Conservation (phyloP, 2,888 invertebrate genomes). For the Dicyrtomina minuta region DNA sequence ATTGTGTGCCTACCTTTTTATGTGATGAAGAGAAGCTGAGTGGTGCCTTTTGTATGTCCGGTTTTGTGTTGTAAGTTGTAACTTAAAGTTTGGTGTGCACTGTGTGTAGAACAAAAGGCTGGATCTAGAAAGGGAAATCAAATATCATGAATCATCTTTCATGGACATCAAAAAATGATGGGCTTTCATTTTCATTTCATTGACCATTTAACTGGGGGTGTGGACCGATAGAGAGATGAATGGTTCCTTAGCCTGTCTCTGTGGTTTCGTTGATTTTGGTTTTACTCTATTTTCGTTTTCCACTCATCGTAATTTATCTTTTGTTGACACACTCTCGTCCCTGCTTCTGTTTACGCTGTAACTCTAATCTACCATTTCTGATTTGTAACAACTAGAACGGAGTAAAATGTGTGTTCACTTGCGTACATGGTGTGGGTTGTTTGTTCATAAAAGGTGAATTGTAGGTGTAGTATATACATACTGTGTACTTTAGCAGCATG, state of each 20-base stretch:
- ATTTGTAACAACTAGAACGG: not conserved
- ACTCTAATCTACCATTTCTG: not conserved
- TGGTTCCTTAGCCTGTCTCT: too few relatives aligned
- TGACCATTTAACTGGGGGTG: constrained; percentile 36
- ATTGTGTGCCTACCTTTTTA: not conserved
- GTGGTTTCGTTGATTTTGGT: constrained; percentile 20
- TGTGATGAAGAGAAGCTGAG: not conserved
- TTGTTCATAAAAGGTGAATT: too few relatives aligned
- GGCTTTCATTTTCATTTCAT: constrained; percentile 17
- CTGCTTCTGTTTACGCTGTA: not conserved
- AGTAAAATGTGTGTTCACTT: too few relatives aligned
- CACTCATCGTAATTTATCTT: not conserved
- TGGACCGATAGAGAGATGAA: constrained; percentile 4
- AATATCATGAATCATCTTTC: constrained; percentile 35
- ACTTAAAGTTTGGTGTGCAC: not conserved
- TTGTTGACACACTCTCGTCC: not conserved
- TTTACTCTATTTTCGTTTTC: not conserved
- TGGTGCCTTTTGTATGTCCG: constrained; percentile 6
- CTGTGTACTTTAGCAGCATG: too few relatives aligned
- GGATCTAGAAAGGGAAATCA: constrained; percentile 1
- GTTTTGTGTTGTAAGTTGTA: too few relatives aligned
- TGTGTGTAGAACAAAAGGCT: constrained; percentile 15
- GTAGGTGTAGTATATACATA: too few relatives aligned
- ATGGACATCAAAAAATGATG: constrained; percentile 16
- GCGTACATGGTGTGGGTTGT: too few relatives aligned